phyloP scores from a whole-genome alignment of 2,113 vertebrate species.

The Pituophis catenifer region DNA sequence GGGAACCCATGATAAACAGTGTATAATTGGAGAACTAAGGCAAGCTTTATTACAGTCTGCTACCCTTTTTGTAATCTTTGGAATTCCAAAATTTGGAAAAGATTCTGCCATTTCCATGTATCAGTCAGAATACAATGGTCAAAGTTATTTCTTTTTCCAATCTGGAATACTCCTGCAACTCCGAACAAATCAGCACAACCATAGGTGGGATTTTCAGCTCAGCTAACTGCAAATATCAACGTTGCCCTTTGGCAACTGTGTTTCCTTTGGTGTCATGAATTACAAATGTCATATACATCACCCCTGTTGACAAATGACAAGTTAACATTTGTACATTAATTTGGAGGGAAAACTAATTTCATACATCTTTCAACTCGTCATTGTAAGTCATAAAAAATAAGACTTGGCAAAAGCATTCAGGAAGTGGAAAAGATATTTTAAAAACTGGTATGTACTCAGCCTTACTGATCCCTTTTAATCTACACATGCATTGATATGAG shows the following conservation, averaged over 20 bases:
- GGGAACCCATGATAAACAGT: no score
- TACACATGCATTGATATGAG: neutral
- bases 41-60: neutral
- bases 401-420: neutral
- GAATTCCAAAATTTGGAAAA: neutral
- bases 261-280: conserved; percentile 6
- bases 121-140: neutral
- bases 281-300: conserved; percentile 4
- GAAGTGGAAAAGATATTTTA: neutral
- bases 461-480: neutral
- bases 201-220: conserved; percentile 7
- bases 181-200: conserved; percentile 10
- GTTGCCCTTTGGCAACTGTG: conserved; percentile 5
- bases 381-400: neutral
- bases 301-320: conserved; percentile 16
- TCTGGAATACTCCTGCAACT: neutral
- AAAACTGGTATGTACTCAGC: neutral
- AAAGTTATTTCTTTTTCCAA: neutral
- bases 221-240: conserved; percentile 23
- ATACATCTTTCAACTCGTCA: neutral
- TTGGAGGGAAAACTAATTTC: neutral
- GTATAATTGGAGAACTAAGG: neutral
- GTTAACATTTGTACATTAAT: fast-evolving
- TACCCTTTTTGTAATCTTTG: neutral
- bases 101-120: neutral